Percentiles rank a stretch among this genome's conserved stretches.
Evolutionary conservation across 1,140 invertebrate species (phyloP).

Genomic region (Holcopasites calliopsidis): DNA sequence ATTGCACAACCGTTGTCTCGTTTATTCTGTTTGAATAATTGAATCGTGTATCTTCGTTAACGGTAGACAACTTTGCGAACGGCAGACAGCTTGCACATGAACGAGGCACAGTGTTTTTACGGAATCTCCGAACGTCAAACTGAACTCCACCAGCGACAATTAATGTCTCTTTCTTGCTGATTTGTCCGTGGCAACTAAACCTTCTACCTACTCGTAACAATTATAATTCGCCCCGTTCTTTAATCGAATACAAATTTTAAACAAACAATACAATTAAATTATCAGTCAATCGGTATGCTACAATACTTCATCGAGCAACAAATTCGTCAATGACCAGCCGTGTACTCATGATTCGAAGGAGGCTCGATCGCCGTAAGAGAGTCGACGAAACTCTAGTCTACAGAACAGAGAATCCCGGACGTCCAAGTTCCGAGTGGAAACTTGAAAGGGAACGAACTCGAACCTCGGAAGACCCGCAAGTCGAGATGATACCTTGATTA

Average conservation of each 20-base stretch:
- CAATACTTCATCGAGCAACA: neutral
- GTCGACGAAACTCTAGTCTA: slow-evolving; percentile 8
- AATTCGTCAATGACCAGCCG: neutral
- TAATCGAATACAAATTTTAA: no score
- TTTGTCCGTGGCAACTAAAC: slow-evolving; percentile 10
- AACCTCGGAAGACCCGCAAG: slow-evolving; percentile 77
- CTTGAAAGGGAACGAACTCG: slow-evolving; percentile 69
- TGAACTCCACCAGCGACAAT: neutral
- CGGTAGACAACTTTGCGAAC: no score
- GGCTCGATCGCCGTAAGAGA: slow-evolving; percentile 6
- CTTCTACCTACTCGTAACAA: neutral
- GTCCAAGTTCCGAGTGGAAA: slow-evolving; percentile 46
- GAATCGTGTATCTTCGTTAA: neutral
- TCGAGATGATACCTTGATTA: slow-evolving; percentile 80
- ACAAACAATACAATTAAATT: no score
- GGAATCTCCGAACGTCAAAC: neutral
- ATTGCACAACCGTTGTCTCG: no score
- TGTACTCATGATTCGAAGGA: neutral
- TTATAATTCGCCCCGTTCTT: no score
- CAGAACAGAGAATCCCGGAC: slow-evolving; percentile 3
- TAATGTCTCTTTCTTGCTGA: slow-evolving; percentile 21
- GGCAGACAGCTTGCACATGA: no score
- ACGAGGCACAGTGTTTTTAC: neutral
- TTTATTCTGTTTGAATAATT: neutral
- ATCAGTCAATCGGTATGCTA: neutral